Evolutionary conservation across 2,888 invertebrate species (phyloP), one percentile per base, ranked within the genome.

Genomic region (Lycaena phlaeas): DNA sequence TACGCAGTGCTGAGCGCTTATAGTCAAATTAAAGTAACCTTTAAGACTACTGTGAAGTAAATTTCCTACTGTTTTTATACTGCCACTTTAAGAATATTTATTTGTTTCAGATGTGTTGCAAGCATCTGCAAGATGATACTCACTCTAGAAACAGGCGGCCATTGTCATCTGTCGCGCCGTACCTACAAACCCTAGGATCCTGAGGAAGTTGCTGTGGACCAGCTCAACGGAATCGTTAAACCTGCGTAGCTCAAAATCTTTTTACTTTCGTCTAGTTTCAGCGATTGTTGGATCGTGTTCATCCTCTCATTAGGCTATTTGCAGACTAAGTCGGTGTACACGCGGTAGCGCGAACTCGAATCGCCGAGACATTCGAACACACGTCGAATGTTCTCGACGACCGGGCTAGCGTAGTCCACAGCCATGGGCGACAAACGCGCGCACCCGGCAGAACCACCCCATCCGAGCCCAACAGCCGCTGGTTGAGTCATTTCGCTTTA

Each of bases 361-460:
- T 59, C 62, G 51, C 47, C 64, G 46, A 53, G 59, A 52, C 58
- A 54, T 50, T 50, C 58, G 59, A 50, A 51, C 46, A 42, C n/a
- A 2, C 11, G 53, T 48, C 62, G 54, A 43, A 52, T 48, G 66
- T 46, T 50, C 53, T 51, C 50, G 64, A 54, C 54, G 70, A 54
- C 45, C 58, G 60, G 56, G 71, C 57, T 40, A 59, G 72, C 62
- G 81, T 56, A 84, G 82, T 57, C 68, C 52, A 61, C 72, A 82
- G 82, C 82, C 82, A 72, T 47, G 64, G 72, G 68, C 75, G 73
- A 56, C 67, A 69, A 67, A 69, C 69, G 63, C 55, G 53, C 59
- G 66, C 68, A 78, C 71, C 52, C 63, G 57, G 63, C 59, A 48
- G 27, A 29, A 17, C 41, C 31, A 11, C 11, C 41, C 44, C 15